Evolutionary conservation across 2,113 vertebrate species (phyloP).

Genomic region (Himantopus leucocephalus): DNA sequence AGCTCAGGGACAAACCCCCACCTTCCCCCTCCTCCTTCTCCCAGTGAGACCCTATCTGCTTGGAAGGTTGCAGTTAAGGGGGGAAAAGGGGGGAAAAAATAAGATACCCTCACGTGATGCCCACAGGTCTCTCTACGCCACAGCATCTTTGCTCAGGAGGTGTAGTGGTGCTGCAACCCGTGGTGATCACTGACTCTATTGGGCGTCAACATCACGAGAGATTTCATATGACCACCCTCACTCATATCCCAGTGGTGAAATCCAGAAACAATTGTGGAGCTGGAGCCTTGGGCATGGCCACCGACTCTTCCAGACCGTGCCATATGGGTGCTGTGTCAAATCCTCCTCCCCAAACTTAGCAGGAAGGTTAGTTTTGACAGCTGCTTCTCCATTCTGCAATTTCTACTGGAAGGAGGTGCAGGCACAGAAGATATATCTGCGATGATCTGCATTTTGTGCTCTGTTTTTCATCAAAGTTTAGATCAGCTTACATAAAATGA

Average conservation of each 20-base stretch:
- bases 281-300: no score
- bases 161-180: not conserved
- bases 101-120: rapidly evolving
- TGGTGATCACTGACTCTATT: not conserved
- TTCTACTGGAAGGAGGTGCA: not conserved
- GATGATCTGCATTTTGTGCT: not conserved
- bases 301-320: no score
- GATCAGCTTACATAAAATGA: not conserved
- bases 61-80: not conserved
- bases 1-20: not conserved
- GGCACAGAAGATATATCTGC: no score
- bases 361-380: not conserved
- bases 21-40: not conserved
- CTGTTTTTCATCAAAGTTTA: not conserved
- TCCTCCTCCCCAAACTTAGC: no score
- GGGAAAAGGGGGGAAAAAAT: not conserved
- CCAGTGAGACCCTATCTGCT: not conserved
- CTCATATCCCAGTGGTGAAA: not conserved
- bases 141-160: not conserved
- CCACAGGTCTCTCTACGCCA: not conserved
- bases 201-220: not conserved
- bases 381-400: not conserved
- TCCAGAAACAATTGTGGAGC: not conserved
- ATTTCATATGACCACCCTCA: not conserved
- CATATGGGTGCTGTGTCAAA: rapidly evolving